Conservation (phyloP, 2,797 vertebrate genomes). For the Sebastes iracundus region DNA sequence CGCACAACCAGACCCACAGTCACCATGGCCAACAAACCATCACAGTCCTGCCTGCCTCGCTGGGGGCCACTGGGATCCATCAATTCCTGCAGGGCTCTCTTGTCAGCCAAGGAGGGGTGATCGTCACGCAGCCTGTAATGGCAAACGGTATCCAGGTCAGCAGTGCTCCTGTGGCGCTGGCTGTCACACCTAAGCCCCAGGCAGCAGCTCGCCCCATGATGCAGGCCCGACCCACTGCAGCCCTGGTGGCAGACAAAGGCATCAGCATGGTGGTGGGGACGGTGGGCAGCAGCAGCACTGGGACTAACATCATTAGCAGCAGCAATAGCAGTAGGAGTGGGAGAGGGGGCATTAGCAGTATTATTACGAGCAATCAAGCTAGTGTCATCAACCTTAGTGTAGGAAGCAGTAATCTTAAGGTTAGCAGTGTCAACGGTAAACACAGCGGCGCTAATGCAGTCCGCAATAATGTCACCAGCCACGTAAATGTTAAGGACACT, state of each 20-base stretch:
- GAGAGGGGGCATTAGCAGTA: constrained; percentile 53
- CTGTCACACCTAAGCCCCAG: constrained; percentile 89
- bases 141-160: constrained; percentile 92
- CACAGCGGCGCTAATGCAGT: constrained; percentile 27
- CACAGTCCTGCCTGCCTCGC: constrained; percentile 91
- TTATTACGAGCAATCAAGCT: constrained; percentile 49
- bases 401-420: constrained; percentile 62
- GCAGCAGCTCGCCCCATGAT: constrained; percentile 81
- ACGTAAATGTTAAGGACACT: constrained; percentile 36
- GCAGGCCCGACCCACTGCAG: constrained; percentile 83
- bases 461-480: constrained; percentile 25
- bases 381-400: constrained; percentile 76
- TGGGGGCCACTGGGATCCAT: constrained; percentile 90
- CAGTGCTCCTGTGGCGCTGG: constrained; percentile 88
- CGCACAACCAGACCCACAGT: constrained; percentile 82
- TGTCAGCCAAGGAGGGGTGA: constrained; percentile 90
- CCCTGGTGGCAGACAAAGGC: constrained; percentile 84
- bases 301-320: constrained; percentile 75
- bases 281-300: constrained; percentile 81
- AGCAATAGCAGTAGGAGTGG: constrained; percentile 61
- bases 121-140: constrained; percentile 93
- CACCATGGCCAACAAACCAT: constrained; percentile 87
- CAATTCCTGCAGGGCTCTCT: constrained; percentile 95
- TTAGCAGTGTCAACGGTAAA: constrained; percentile 68
- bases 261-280: constrained; percentile 81